Base-by-base conservation (phyloP, 2,113 vertebrate genomes). In the Hydrochoerus hydrochaeris region DNA sequence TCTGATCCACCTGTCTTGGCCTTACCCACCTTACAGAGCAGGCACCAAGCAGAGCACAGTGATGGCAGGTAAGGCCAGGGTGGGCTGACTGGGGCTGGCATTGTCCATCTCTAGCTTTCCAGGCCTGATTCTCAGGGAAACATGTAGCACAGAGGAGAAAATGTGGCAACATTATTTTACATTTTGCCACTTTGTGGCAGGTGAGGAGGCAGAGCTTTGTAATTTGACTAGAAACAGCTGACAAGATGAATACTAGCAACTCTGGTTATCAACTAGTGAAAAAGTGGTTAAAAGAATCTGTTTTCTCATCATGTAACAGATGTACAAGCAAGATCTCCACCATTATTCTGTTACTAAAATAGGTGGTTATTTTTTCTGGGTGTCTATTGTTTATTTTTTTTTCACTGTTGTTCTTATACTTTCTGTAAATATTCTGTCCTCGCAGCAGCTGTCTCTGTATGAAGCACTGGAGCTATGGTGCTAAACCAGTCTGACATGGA, bases 361-460 rank as follows among this genome's bases (percentile, higher is more conserved):
- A 77, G 38, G 38, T 60, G 65, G 28, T 44, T 2, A n/a, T 96
- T 95, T 41, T 73, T 85, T 28, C 20, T 69, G 69, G 41, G 22
- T 85, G 6, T 62, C 63, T 85, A 12, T 58, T 10, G 2, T 80
- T 86, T 90, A 44, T 12, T 14, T 54, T 77, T 67, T 89, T 88
- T 90, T 94, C 30, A 92, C 57, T 96, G 17, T 69, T 71, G 91
- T 75, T 19, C 44, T 92, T 28, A 41, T 30, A 80, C 35, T 11
- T 86, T 90, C 16, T 82, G 2, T 85, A 88, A 67, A 62, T 90
- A 71, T 85, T 88, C 77, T 58, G 22, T 5, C 19, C 52, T 44
- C 46, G 58, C 35, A 49, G 32, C 84, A 57, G 69, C 9, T 46
- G 32, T 69, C 6, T 82, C 63, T 83, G n/a, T 77, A 35, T 11